Evolutionary conservation across 2,888 invertebrate genomes (phyloP), one percentile per base, ranked within the genome.

Genomic region (Conistra vaccinii): DNA sequence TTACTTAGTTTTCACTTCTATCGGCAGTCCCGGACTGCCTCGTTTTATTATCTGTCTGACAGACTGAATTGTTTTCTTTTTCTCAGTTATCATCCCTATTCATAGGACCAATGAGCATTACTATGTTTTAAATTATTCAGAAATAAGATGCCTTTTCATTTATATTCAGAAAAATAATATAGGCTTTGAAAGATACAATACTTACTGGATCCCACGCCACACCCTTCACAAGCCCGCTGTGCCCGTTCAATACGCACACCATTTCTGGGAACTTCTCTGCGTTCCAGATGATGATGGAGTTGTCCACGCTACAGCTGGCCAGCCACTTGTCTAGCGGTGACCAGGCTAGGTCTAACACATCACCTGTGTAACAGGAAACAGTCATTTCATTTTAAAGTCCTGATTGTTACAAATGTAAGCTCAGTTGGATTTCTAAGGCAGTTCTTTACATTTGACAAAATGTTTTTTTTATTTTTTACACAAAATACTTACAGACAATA

Each of bases 221-320:
- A 12, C 99, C 99, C 96, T 99, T 99, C 5, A 99, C 99, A 85
- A 99, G 97, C 0, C 99, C 99, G 0, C 98, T 98, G 90, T 99
- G 99, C 0, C 99, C 99, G 89, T 98, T 98, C 17, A 99, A 96
- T 17, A 98, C 98, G 20, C 98, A 98, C 5, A 99, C 97, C 94
- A 98, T 98, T 87, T 98, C 97, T 0, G 98, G 99, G 92, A 99
- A 98, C 87, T 99, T 98, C 68, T 98, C 97, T 0, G 98, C 98
- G 93, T 99, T 99, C 99, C 99, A 99, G 61, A 99, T 97, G 65
- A 99, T 99, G n/a, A 99, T 98, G 1, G 98, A 98, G 92, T 99
- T 99, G 94, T 99, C 99, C 0, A 99, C 98, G 87, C 99, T 99
- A 89, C 99, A 99, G 68, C 99, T 99, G 12, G 99, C 99, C 69